A percentile compares a stretch with the other conserved stretches of the same genome.
Evolutionary conservation across 2,888 invertebrate species (phyloP).

Genomic region (Oxystoma pomonae): DNA sequence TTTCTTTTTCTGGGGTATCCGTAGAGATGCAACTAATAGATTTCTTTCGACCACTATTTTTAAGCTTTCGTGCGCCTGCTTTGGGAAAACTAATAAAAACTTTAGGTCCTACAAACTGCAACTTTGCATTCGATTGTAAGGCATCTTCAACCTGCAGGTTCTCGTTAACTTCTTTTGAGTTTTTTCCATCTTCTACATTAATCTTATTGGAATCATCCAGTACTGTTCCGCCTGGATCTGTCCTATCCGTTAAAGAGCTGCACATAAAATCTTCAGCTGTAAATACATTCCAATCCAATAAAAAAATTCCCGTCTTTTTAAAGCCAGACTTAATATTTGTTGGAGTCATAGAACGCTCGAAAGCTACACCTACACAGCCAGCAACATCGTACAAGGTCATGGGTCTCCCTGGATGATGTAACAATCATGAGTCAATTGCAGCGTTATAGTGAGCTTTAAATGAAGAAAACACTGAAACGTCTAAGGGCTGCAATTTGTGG

Average conservation of each 20-base stretch:
- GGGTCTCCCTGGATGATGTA: slow-evolving; percentile 21
- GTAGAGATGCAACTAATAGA: too few relatives aligned
- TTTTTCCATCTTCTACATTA: too few relatives aligned
- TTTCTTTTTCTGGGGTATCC: too few relatives aligned
- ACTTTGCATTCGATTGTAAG: too few relatives aligned
- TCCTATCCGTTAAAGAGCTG: slow-evolving; percentile 14
- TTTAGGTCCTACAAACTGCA: too few relatives aligned
- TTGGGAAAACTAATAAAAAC: too few relatives aligned
- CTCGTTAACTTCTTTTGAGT: too few relatives aligned
- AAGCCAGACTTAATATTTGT: slow-evolving; percentile 38
- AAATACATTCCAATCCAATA: slow-evolving; percentile 35
- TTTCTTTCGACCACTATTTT: too few relatives aligned
- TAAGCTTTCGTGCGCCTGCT: too few relatives aligned
- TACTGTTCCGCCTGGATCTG: too few relatives aligned
- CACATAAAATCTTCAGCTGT: slow-evolving; percentile 32
- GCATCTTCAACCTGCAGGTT: too few relatives aligned
- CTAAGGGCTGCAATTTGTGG: slow-evolving; percentile 34
- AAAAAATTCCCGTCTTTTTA: slow-evolving; percentile 38
- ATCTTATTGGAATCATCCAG: too few relatives aligned
- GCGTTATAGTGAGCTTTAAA: slow-evolving; percentile 19
- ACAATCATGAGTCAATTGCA: slow-evolving; percentile 36
- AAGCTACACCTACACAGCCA: slow-evolving; percentile 28
- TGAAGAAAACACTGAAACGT: slow-evolving; percentile 14
- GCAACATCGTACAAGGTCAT: slow-evolving; percentile 7
- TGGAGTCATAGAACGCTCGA: slow-evolving; percentile 37